Conservation (phyloP, 2,113 vertebrate genomes). For the Cynoglossus semilaevis region DNA sequence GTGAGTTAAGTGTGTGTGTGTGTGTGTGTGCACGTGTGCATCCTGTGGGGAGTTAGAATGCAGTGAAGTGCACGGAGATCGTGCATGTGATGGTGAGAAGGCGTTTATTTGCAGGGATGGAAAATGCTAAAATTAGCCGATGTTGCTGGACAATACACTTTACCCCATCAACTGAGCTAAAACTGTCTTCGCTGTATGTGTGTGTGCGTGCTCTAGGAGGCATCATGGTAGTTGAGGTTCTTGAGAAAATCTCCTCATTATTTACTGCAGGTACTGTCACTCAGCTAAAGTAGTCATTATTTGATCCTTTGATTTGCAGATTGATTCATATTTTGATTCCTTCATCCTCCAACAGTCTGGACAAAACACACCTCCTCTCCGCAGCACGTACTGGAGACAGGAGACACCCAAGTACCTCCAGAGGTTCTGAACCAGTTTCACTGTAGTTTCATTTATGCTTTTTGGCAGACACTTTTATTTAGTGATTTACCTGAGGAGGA, state of each 20-base stretch:
- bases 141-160: conserved; percentile 73
- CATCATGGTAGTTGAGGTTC: background rate
- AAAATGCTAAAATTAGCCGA: conserved; percentile 74
- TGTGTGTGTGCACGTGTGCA: conserved; percentile 3
- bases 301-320: too few species aligned
- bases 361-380: too few species aligned
- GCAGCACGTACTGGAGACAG: too few species aligned
- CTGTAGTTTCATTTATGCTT: too few species aligned
- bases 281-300: background rate
- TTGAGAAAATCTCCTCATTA: background rate
- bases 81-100: conserved; percentile 44
- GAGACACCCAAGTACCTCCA: too few species aligned
- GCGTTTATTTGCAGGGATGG: conserved; percentile 71
- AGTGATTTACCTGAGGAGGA: too few species aligned
- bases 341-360: too few species aligned
- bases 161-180: conserved; percentile 32
- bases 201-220: conserved; percentile 17
- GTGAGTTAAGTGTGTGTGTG: conserved; percentile 24
- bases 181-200: conserved; percentile 9
- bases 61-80: background rate
- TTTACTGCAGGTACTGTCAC: background rate
- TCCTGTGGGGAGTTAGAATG: conserved; percentile 15
- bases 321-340: too few species aligned
- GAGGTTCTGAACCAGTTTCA: too few species aligned
- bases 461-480: too few species aligned